phyloP scores from a whole-genome alignment of 2,113 vertebrate genomes.

The Antechinus flavipes region DNA sequence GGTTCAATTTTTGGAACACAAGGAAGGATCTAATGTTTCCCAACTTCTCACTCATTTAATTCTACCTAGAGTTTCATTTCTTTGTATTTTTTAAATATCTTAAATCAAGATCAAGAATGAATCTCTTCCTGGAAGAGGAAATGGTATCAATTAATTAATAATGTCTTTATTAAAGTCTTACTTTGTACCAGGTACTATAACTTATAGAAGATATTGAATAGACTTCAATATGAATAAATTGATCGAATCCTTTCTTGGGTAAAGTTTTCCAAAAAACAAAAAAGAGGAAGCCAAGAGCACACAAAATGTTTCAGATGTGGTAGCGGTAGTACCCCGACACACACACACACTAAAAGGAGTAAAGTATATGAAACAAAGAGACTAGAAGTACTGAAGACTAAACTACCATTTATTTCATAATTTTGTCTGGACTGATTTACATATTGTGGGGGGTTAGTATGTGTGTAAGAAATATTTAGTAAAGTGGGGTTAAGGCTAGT shows the following conservation, averaged over 20 bases:
- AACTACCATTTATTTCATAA: not conserved
- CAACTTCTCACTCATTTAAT: not conserved
- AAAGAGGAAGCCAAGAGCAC: not conserved
- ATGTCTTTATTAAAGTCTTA: not conserved
- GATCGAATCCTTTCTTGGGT: constrained; percentile 26
- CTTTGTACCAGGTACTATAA: not conserved
- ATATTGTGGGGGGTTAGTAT: not conserved
- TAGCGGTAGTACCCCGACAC: not conserved
- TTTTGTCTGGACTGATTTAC: not conserved
- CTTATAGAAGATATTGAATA: not conserved
- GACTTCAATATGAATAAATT: constrained; percentile 8
- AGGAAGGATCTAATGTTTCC: not conserved
- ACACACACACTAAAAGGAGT: not conserved
- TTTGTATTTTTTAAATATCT: not conserved
- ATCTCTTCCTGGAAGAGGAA: not conserved
- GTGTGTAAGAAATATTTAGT: constrained; percentile 24
- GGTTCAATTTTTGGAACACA: not conserved
- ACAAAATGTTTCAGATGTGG: constrained; percentile 1
- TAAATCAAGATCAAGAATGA: not conserved
- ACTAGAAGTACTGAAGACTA: constrained; percentile 20
- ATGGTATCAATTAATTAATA: not conserved
- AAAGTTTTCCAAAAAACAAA: not conserved
- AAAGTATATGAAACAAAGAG: not conserved
- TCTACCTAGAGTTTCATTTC: not conserved
- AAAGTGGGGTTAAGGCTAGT: constrained; percentile 55